Percentiles rank a stretch among this genome's conserved stretches.
These are phyloP conservation scores for Fulmarus glacialis DNA, from an alignment of 2,113 vertebrate species.

Conservation along the genomic window DNA sequence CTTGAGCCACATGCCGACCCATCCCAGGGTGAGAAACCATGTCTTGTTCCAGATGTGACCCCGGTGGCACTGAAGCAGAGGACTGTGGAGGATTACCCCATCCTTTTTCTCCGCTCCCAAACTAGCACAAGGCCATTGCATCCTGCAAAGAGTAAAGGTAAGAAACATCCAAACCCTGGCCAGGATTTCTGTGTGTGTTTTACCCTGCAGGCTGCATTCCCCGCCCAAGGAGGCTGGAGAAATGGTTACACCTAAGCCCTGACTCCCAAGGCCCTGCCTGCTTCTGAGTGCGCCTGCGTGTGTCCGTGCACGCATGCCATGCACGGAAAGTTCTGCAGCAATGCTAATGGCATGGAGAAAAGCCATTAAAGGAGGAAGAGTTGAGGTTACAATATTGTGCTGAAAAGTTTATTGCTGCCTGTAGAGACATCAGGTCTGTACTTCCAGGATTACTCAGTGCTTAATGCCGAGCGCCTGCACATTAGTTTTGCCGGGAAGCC, in stretches of 20 bases:
- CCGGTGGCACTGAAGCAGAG: not conserved
- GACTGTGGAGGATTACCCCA: not conserved
- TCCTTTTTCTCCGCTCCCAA: not conserved
- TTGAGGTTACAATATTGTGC: constrained; percentile 75
- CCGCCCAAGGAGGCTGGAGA: not conserved
- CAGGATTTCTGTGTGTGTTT: not conserved
- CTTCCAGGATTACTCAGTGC: constrained; percentile 76
- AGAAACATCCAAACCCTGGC: not conserved
- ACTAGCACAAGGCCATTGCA: not conserved
- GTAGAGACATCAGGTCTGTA: constrained; percentile 78
- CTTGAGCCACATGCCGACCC: not conserved
- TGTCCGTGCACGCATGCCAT: not conserved
- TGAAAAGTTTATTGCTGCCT: constrained; percentile 79
- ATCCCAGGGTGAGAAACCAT: not conserved
- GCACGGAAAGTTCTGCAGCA: constrained; percentile 43
- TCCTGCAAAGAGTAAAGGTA: not conserved
- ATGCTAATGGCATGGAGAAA: constrained; percentile 70
- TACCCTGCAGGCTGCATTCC: not conserved
- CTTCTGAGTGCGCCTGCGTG: rapidly evolving
- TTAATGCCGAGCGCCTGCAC: constrained; percentile 67
- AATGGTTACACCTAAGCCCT: not conserved
- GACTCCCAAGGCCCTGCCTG: not conserved
- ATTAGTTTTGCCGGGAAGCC: constrained; percentile 74
- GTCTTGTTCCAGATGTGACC: not conserved
- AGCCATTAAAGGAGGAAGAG: constrained; percentile 79